Evolutionary conservation across 2,888 invertebrate species (phyloP).

Genomic region (Drosophila tanythrix): DNA sequence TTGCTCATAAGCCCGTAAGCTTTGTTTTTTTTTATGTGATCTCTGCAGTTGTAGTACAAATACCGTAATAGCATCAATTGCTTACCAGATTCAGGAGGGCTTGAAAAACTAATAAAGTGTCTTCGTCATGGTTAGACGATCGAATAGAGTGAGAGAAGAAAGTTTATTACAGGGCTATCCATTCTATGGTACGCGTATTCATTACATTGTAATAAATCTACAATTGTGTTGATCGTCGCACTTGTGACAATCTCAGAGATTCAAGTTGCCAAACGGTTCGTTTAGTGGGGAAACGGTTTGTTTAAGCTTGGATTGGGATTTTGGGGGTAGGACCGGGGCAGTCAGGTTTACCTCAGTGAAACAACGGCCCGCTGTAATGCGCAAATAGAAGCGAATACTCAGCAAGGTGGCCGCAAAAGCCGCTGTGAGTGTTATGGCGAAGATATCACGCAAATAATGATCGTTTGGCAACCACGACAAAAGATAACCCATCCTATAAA

Average conservation of each 20-base stretch:
- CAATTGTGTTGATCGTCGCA: not conserved
- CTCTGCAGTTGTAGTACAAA: constrained; percentile 32
- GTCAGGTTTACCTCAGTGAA: constrained; percentile 79
- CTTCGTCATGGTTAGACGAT: constrained; percentile 42
- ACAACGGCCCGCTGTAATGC: constrained; percentile 82
- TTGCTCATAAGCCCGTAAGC: constrained; percentile 10
- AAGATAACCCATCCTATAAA: constrained; percentile 81
- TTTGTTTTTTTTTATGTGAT: constrained; percentile 46
- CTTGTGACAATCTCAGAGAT: not conserved
- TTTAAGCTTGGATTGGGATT: not conserved
- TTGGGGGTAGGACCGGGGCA: constrained; percentile 3
- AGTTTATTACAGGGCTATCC: constrained; percentile 3
- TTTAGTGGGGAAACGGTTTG: not conserved
- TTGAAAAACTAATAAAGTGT: constrained; percentile 41
- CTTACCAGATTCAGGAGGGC: not conserved
- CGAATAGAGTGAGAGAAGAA: not conserved
- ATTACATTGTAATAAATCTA: constrained; percentile 7
- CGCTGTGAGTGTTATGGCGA: constrained; percentile 71
- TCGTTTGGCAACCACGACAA: constrained; percentile 77
- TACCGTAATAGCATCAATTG: constrained; percentile 35
- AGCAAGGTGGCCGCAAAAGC: constrained; percentile 78
- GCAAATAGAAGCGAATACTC: constrained; percentile 82
- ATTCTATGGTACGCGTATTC: not conserved
- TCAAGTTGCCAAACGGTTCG: constrained; percentile 1
- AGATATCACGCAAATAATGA: constrained; percentile 76